phyloP scores from a whole-genome alignment of 1,140 invertebrate species.

The Nixonia krombeini region DNA sequence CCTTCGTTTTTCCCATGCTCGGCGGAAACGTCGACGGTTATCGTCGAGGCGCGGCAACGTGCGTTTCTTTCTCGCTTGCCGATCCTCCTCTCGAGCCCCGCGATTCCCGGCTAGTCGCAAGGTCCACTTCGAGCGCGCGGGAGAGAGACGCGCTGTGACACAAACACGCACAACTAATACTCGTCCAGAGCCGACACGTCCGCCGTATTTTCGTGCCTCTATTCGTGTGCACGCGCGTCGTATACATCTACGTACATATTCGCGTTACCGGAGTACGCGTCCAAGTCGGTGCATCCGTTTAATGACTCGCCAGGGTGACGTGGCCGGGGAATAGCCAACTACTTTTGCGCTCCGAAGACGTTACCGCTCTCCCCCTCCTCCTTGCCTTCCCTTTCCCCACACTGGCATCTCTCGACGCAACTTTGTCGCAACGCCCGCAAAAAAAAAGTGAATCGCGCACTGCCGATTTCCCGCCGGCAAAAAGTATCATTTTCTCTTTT shows the following conservation, averaged over 20 bases:
- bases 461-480: no score
- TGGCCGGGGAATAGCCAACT: slow-evolving; percentile 7
- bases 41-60: no score
- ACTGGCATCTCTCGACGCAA: no score
- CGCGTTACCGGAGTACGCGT: slow-evolving; percentile 16
- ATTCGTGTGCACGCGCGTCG: slow-evolving; percentile 13
- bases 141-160: slow-evolving; percentile 46
- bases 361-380: no score
- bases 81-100: no score
- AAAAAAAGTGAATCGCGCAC: no score
- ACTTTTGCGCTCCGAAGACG: neutral
- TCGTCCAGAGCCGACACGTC: slow-evolving; percentile 51
- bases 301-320: slow-evolving; percentile 34
- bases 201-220: slow-evolving; percentile 27
- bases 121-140: slow-evolving; percentile 53
- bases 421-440: no score
- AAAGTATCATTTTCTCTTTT: no score
- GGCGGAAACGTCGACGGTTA: no score
- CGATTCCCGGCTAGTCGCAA: slow-evolving; percentile 34
- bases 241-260: slow-evolving; percentile 27
- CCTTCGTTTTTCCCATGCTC: no score
- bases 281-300: slow-evolving; percentile 37
- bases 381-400: no score
- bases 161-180: slow-evolving; percentile 54
- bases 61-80: no score